These are phyloP conservation scores for Invenusta paracnida DNA, from an alignment of 2,888 invertebrate genomes.

Conservation along the genomic window DNA sequence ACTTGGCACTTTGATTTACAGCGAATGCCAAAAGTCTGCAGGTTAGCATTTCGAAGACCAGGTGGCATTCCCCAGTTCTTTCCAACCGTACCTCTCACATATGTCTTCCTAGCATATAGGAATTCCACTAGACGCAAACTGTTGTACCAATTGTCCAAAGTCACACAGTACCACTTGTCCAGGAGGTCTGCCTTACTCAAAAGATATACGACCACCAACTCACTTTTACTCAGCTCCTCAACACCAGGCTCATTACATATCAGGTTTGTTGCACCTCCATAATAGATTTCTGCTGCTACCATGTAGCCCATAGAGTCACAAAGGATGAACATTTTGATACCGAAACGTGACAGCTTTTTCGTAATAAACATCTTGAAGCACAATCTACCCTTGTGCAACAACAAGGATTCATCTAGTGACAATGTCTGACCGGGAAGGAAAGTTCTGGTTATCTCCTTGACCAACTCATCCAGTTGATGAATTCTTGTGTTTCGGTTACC, in stretches of 20 bases:
- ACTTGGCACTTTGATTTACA: background rate
- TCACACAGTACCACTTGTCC: constrained; percentile 19
- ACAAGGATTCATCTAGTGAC: constrained; percentile 12
- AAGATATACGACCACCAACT: background rate
- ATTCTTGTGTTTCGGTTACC: background rate
- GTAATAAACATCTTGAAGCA: background rate
- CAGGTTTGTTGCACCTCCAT: constrained; percentile 13
- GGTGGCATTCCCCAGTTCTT: background rate
- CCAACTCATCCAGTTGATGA: background rate
- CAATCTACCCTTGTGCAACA: constrained; percentile 1
- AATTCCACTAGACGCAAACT: constrained; percentile 17
- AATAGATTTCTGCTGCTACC: background rate
- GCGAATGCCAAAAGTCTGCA: background rate
- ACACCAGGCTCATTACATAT: background rate
- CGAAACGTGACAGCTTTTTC: background rate
- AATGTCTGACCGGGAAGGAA: background rate
- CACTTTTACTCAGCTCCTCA: background rate
- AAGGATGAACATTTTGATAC: constrained; percentile 15
- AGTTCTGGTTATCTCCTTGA: background rate
- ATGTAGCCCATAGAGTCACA: constrained; percentile 18
- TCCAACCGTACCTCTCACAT: background rate
- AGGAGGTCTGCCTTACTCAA: background rate
- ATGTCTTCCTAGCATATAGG: background rate
- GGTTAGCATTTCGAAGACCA: background rate
- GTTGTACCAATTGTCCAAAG: constrained; percentile 19